Percentiles rank a stretch among this genome's conserved stretches.
phyloP scores from a whole-genome alignment of 2,113 vertebrate genomes.

The Spilogale gracilis region DNA sequence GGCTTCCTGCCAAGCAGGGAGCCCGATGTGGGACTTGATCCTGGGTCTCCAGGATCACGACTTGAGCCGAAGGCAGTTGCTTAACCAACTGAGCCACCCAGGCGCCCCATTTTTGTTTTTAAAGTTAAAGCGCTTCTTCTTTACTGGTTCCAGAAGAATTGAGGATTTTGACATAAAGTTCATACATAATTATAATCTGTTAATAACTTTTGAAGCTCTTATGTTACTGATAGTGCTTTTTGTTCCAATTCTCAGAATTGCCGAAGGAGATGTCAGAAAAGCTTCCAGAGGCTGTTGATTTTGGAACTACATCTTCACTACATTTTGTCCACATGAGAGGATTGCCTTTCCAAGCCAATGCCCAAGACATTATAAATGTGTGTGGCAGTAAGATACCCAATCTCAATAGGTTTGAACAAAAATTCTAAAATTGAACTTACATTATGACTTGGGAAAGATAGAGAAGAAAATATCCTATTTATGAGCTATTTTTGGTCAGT shows the following conservation, averaged over 20 bases:
- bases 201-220: not conserved
- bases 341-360: constrained; percentile 90
- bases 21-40: no score
- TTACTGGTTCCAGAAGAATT: not conserved
- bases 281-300: constrained; percentile 62
- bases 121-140: not conserved
- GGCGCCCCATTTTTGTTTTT: not conserved
- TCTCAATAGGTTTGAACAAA: not conserved
- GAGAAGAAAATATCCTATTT: not conserved
- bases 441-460: not conserved
- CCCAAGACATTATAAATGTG: constrained; percentile 93
- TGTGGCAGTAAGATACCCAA: constrained; percentile 65
- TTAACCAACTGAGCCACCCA: no score
- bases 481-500: not conserved
- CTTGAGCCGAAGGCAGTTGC: no score
- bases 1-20: no score
- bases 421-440: not conserved
- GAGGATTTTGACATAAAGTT: constrained; percentile 1
- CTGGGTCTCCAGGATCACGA: no score
- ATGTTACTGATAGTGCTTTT: constrained; percentile 28
- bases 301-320: not conserved
- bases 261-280: constrained; percentile 79
- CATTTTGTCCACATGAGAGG: constrained; percentile 93
- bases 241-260: constrained; percentile 66
- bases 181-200: not conserved